These are phyloP conservation scores for Sebastolobus alascanus DNA, from an alignment of 2,797 vertebrate species.

Conservation along the genomic window DNA sequence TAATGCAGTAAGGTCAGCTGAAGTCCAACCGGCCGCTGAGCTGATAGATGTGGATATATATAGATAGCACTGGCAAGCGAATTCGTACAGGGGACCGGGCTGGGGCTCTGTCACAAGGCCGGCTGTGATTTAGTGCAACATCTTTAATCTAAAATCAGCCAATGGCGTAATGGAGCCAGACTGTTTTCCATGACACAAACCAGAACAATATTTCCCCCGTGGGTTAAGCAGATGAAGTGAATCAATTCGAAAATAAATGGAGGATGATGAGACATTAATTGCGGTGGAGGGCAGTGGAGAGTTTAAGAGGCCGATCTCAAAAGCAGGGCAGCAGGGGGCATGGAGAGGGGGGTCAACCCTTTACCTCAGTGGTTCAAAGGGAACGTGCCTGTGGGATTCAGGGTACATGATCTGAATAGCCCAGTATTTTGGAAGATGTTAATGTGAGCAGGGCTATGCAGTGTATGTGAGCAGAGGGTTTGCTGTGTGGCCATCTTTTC, in stretches of 20 bases:
- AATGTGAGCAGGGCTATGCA: slow-evolving; percentile 53
- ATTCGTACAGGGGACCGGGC: slow-evolving; percentile 40
- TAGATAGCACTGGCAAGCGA: slow-evolving; percentile 77
- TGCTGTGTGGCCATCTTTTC: slow-evolving; percentile 32
- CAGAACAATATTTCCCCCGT: slow-evolving; percentile 61
- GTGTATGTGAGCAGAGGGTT: slow-evolving; percentile 38
- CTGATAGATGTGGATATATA: slow-evolving; percentile 83
- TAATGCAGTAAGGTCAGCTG: slow-evolving; percentile 79
- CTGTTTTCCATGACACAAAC: slow-evolving; percentile 71
- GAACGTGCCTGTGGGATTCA: slow-evolving; percentile 60
- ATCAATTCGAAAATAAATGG: slow-evolving; percentile 66
- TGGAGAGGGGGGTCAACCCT: slow-evolving; percentile 22
- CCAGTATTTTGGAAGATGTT: slow-evolving; percentile 73
- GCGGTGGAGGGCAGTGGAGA: slow-evolving; percentile 31
- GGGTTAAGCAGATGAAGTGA: slow-evolving; percentile 52
- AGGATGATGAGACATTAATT: slow-evolving; percentile 70
- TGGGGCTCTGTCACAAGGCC: slow-evolving; percentile 69
- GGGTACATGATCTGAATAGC: slow-evolving; percentile 68
- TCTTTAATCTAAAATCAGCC: slow-evolving; percentile 78
- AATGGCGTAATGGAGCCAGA: slow-evolving; percentile 62
- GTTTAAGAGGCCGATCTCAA: slow-evolving; percentile 51
- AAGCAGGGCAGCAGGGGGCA: slow-evolving; percentile 33
- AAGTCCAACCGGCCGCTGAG: slow-evolving; percentile 78
- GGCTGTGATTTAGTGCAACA: slow-evolving; percentile 66
- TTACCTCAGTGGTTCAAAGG: slow-evolving; percentile 54